Evolutionary conservation across 1,140 invertebrate species (phyloP).

Genomic region (Drosophila varians): DNA sequence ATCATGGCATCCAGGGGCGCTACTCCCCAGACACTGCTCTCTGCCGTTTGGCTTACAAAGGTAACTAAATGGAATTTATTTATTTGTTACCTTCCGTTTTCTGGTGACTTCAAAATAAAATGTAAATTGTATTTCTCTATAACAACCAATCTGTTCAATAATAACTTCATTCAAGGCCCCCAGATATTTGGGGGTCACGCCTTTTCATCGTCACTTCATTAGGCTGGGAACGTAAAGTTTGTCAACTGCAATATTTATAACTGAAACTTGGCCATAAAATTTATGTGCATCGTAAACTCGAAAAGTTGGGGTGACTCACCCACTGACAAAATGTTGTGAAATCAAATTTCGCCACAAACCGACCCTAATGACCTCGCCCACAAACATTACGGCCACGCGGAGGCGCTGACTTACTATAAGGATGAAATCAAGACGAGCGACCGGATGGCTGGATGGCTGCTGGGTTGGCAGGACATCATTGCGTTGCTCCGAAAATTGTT

Average conservation of each 20-base stretch:
- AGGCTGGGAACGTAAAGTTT: constrained; percentile 17
- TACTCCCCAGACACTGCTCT: constrained; percentile 11
- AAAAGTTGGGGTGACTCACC: constrained; percentile 46
- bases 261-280: constrained; percentile 67
- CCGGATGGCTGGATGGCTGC: constrained; percentile 1
- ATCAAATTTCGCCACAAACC: constrained; percentile 78
- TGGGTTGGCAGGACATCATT: constrained; percentile 8
- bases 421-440: constrained; percentile 8
- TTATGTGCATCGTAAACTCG: constrained; percentile 73
- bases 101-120: neutral
- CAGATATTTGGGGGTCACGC: neutral
- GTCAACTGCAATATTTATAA: constrained; percentile 70
- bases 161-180: neutral
- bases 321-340: constrained; percentile 77
- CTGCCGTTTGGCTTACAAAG: neutral
- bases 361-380: constrained; percentile 61
- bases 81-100: neutral
- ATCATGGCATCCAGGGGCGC: constrained; percentile 6
- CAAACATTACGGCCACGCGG: constrained; percentile 21
- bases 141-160: neutral
- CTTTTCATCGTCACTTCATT: constrained; percentile 52
- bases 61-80: neutral
- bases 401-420: constrained; percentile 22
- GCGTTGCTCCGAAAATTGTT: constrained; percentile 58
- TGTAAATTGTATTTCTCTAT: neutral